phyloP scores from a whole-genome alignment of 1,140 invertebrate species.

The Camponotus vicinus region DNA sequence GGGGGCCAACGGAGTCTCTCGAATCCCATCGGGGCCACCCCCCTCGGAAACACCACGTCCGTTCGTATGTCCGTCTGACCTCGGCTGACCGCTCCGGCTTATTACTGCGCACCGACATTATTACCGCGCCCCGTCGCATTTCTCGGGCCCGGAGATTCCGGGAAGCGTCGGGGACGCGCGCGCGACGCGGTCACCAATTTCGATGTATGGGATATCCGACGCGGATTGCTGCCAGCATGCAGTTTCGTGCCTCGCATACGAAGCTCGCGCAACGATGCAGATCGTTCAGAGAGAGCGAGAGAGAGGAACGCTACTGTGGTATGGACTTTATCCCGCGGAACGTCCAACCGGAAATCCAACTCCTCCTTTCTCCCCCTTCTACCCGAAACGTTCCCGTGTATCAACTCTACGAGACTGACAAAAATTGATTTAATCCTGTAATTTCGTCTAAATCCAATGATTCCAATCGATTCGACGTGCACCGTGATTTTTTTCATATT shows the following conservation, averaged over 20 bases:
- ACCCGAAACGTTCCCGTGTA: not conserved
- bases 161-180: slow-evolving; percentile 67
- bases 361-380: not conserved
- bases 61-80: slow-evolving; percentile 47
- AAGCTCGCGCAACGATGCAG: slow-evolving; percentile 44
- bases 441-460: not conserved
- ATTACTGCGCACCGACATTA: slow-evolving; percentile 72
- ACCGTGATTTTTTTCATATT: not conserved
- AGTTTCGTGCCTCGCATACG: slow-evolving; percentile 59
- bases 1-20: slow-evolving; percentile 44
- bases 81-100: slow-evolving; percentile 62
- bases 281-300: not conserved
- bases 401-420: not conserved
- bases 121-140: slow-evolving; percentile 71
- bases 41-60: slow-evolving; percentile 55
- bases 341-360: slow-evolving; percentile 14
- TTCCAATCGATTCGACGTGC: not conserved
- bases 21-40: slow-evolving; percentile 42
- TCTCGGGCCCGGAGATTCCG: slow-evolving; percentile 71
- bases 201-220: slow-evolving; percentile 61
- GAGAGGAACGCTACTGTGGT: slow-evolving; percentile 40
- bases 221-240: slow-evolving; percentile 54
- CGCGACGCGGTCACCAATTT: slow-evolving; percentile 56
- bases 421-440: slow-evolving; percentile 10
- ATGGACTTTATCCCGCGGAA: slow-evolving; percentile 56